Percentiles rank a stretch among this genome's conserved stretches.
These are phyloP conservation scores for Eueides isabella DNA, from an alignment of 1,140 invertebrate species.

Conservation along the genomic window DNA sequence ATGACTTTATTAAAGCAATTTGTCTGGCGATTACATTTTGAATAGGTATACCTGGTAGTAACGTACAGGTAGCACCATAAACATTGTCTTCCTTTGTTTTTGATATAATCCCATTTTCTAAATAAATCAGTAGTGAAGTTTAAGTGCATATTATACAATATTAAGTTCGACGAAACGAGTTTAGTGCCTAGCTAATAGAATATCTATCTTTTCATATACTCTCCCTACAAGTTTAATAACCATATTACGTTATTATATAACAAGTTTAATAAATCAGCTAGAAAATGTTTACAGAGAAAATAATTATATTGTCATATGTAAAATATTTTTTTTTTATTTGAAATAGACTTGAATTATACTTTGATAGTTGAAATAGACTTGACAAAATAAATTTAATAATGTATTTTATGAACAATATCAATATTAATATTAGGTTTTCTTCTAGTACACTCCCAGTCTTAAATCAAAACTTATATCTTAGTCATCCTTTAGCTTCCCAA, in stretches of 20 bases:
- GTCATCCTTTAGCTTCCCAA: background rate
- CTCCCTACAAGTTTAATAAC: background rate
- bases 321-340: background rate
- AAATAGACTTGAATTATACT: background rate
- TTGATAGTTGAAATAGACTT: background rate
- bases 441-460: background rate
- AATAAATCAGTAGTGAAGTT: background rate
- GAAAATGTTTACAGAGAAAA: background rate
- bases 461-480: background rate
- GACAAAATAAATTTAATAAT: background rate
- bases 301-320: background rate
- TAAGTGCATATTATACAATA: no score
- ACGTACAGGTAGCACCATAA: background rate
- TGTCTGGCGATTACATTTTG: no score
- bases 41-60: background rate
- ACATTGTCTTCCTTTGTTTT: background rate
- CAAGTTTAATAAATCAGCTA: no score
- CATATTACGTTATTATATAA: background rate
- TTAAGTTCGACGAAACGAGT: background rate
- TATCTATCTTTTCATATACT: background rate
- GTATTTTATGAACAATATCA: conserved; percentile 1
- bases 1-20: no score
- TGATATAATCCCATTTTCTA: background rate
- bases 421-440: background rate
- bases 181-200: background rate